Evolutionary conservation across 2,888 invertebrate genomes (phyloP), one percentile per base, ranked within the genome.

Genomic region (Acrobasis consociella): DNA sequence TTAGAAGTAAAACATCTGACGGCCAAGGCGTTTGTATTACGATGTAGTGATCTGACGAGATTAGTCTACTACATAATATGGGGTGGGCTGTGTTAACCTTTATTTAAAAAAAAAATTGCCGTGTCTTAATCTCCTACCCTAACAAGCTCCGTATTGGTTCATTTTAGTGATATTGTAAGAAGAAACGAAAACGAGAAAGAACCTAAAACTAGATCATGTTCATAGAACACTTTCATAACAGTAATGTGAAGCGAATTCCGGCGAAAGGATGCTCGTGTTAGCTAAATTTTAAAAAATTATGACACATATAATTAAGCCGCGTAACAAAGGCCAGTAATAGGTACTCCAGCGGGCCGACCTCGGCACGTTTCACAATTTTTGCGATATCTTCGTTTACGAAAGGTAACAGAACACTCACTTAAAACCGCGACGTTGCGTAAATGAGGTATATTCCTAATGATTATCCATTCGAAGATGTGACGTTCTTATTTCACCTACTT

Each of bases 351-450:
- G 66, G 63, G 62, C 61, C 77, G 84, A 78, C 87, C 85, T 84
- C 79, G 82, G 70, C 69, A 61, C 70, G 77, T 89, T 89, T 83
- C 89, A 82, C 83, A 87, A 89, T 78, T 83, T 84, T 82, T 79
- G 81, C 82, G 81, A 85, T 87, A 83, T 85, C 85, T 86, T 86
- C 85, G 81, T 87, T 88, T 87, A 82, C 87, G 88, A 87, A 89
- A 89, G 81, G 69, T 79, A 84, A 85, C 74, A 74, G 71, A 68
- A 71, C 78, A 76, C 77, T 83, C 78, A 78, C 81, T 81, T 74
- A 80, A 66, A 78, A 69, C 67, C 71, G 75, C 74, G 64, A 50
- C 55, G 72, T 84, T 83, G 75, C 81, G 81, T 67, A 80, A 83
- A 75, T 60, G 62, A 64, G 67, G 62, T 67, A 76, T 74, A 74